Evolutionary conservation across 1,140 invertebrate genomes (phyloP).

Genomic region (Drosophila watanabei): DNA sequence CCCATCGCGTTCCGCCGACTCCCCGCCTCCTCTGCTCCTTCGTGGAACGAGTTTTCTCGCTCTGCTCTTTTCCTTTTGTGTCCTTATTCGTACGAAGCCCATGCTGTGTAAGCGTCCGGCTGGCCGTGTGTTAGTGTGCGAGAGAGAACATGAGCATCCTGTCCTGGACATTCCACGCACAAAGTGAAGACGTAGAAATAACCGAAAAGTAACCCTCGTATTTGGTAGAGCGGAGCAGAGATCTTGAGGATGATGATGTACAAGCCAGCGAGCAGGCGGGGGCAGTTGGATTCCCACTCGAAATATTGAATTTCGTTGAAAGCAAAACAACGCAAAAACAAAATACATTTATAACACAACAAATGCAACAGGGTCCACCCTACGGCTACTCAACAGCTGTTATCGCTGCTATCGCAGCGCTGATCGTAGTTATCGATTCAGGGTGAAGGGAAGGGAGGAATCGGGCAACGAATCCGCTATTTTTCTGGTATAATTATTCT

Average conservation of each 20-base stretch:
- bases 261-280: slow-evolving; percentile 7
- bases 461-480: background rate
- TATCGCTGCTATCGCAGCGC: slow-evolving; percentile 12
- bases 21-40: slow-evolving; percentile 20
- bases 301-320: slow-evolving; percentile 34
- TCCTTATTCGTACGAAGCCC: slow-evolving; percentile 70
- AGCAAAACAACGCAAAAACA: slow-evolving; percentile 19
- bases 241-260: slow-evolving; percentile 32
- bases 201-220: slow-evolving; percentile 51
- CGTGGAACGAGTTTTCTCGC: slow-evolving; percentile 22
- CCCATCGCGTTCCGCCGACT: slow-evolving; percentile 34
- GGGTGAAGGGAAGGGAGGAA: background rate
- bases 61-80: slow-evolving; percentile 61
- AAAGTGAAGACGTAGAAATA: slow-evolving; percentile 61
- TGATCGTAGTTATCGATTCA: slow-evolving; percentile 10
- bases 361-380: slow-evolving; percentile 40
- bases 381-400: slow-evolving; percentile 27
- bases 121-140: slow-evolving; percentile 8
- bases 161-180: slow-evolving; percentile 33
- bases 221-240: slow-evolving; percentile 34
- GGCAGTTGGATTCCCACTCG: slow-evolving; percentile 12
- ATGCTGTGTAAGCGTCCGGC: slow-evolving; percentile 24
- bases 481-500: background rate
- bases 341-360: slow-evolving; percentile 13
- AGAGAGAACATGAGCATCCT: slow-evolving; percentile 38